phyloP scores from a whole-genome alignment of 2,888 invertebrate genomes.

The Drosophila anomelani region DNA sequence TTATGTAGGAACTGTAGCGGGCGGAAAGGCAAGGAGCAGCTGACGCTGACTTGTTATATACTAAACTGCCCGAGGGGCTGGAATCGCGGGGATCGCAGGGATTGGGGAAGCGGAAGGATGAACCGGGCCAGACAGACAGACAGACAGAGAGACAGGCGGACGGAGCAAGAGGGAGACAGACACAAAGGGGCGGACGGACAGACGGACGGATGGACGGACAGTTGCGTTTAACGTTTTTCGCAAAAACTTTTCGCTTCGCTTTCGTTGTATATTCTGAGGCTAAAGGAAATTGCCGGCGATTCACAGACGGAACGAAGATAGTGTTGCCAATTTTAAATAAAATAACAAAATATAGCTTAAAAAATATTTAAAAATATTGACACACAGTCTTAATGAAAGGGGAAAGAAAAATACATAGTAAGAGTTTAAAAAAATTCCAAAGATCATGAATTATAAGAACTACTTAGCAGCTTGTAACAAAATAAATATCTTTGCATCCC shows the following conservation, averaged over 20 bases:
- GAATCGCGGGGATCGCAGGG: constrained; percentile 23
- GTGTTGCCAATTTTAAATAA: constrained; percentile 25
- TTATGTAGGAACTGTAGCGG: constrained; percentile 28
- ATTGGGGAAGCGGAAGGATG: constrained; percentile 63
- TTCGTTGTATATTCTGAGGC: constrained; percentile 59
- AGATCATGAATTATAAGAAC: neutral
- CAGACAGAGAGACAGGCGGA: constrained; percentile 35
- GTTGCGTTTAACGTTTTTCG: constrained; percentile 77
- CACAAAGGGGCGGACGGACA: constrained; percentile 45
- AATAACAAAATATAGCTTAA: neutral
- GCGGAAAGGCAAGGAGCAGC: constrained; percentile 60
- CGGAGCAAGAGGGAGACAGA: constrained; percentile 21
- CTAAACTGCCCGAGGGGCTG: constrained; percentile 60
- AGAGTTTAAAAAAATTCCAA: neutral
- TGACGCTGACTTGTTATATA: constrained; percentile 79
- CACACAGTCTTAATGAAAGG: neutral
- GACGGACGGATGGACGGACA: constrained; percentile 49
- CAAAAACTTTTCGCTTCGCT: constrained; percentile 67
- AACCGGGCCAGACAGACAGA: constrained; percentile 65
- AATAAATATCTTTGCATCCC: neutral
- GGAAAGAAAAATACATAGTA: neutral
- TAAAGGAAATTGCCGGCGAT: constrained; percentile 71
- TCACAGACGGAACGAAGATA: constrained; percentile 45
- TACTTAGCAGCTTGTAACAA: neutral
- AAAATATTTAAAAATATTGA: neutral